phyloP scores from a whole-genome alignment of 2,113 vertebrate genomes.

The Leucosticte australis region DNA sequence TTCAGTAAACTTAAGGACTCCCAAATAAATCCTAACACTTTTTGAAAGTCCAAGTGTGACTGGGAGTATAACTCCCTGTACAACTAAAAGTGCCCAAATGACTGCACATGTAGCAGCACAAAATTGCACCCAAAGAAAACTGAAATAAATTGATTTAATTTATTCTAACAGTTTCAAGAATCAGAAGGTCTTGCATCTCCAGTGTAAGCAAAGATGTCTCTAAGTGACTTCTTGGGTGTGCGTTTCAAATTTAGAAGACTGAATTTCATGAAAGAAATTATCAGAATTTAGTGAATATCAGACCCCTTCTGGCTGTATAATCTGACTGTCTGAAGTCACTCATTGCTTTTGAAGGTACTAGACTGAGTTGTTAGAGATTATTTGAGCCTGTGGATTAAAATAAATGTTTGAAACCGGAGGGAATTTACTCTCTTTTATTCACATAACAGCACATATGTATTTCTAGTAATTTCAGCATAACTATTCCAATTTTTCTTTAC shows the following conservation, averaged over 20 bases:
- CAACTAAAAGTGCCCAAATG: neutral
- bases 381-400: neutral
- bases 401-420: neutral
- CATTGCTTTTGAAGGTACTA: neutral
- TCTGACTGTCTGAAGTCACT: neutral
- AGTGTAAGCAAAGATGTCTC: neutral
- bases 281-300: neutral
- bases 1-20: neutral
- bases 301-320: neutral
- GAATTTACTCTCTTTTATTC: neutral
- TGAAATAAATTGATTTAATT: neutral
- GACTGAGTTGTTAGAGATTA: neutral
- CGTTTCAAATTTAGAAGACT: neutral
- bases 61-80: neutral
- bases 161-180: neutral
- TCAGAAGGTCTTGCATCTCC: neutral
- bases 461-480: neutral
- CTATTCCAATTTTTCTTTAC: neutral
- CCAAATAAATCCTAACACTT: neutral
- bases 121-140: neutral
- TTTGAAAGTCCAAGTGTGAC: neutral
- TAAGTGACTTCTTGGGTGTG: neutral
- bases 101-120: neutral
- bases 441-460: neutral
- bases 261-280: neutral